Conservation (phyloP, 2,113 vertebrate species). For the Hiodon tergisus region DNA sequence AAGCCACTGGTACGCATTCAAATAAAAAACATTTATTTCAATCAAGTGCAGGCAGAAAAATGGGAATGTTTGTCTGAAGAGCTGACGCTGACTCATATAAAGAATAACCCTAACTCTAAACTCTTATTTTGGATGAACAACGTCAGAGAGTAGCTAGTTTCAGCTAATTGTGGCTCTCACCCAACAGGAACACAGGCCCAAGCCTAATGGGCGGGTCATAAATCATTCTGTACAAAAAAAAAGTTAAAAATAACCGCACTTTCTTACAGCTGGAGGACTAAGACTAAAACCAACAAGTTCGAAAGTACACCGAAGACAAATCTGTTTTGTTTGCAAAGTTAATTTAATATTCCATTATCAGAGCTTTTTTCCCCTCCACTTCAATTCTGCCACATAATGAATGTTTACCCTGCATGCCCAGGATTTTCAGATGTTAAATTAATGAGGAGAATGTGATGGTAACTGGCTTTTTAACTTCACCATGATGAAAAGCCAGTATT, state of each 20-base stretch:
- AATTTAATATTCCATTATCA: slow-evolving; percentile 63
- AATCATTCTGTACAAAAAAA: slow-evolving; percentile 9
- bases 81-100: too few species aligned
- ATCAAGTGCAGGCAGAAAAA: too few species aligned
- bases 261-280: slow-evolving; percentile 1
- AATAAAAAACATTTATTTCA: too few species aligned
- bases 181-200: slow-evolving; percentile 7
- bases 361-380: slow-evolving; percentile 53
- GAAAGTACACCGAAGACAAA: slow-evolving; percentile 42
- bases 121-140: too few species aligned
- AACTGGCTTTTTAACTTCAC: slow-evolving; percentile 90
- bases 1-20: too few species aligned
- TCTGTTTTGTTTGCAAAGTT: slow-evolving; percentile 51
- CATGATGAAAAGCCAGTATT: slow-evolving; percentile 98
- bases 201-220: not conserved
- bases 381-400: slow-evolving; percentile 78
- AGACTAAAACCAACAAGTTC: slow-evolving; percentile 22
- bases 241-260: slow-evolving; percentile 21
- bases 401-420: slow-evolving; percentile 85
- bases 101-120: too few species aligned
- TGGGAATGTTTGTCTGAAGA: too few species aligned
- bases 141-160: not conserved
- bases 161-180: not conserved
- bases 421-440: slow-evolving; percentile 87
- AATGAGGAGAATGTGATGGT: slow-evolving; percentile 92